Evolutionary conservation across 2,113 vertebrate genomes (phyloP), one percentile per base, ranked within the genome.

Genomic region (Trichechus manatus): DNA sequence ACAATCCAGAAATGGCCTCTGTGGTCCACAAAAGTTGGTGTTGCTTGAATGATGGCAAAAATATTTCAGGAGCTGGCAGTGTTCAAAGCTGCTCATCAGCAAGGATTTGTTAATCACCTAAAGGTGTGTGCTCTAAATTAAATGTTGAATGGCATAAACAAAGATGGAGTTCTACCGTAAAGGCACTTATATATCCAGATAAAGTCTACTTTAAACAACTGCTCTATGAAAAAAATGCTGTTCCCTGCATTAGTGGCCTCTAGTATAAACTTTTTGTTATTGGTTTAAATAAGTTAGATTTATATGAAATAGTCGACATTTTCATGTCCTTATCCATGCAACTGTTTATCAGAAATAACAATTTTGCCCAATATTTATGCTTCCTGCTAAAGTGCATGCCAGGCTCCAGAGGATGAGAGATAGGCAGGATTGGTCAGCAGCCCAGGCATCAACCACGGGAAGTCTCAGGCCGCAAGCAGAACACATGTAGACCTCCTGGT

Each of bases 231-330:
- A 33, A 68, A 68, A 36, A 68, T 31, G 29, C 33, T 81, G 53
- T 82, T 59, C 10, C 20, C 39, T 68, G 5, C 6, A 33, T 66
- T 22, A 31, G 22, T 63, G 9, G 74, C 20, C 56, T 94, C 77
- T 61, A 47, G 29, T 31, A n/a, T 75, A 77, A 70, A 6, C n/a
- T 91, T 70, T 88, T 20, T 56, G 53, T 56, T 74, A 23, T 86
- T 89, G 3, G 33, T 64, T 97, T 88, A 77, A 91, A 39, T 44
- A 83, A 39, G 2, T 78, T 59, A 53, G 87, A 33, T 85, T 84
- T 63, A 75, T 82, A n/a, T 63, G 74, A 84, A 93, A 87, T 88
- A n/a, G 33, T 74, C 22, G 77, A 36, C 9, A 79, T 85, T 91
- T 94, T 81, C 44, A 66, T 20, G 9, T 56, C 61, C 81, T 42